These are phyloP conservation scores for Crocodylus rhombifer DNA, from an alignment of 2,797 vertebrate species.

Conservation along the genomic window DNA sequence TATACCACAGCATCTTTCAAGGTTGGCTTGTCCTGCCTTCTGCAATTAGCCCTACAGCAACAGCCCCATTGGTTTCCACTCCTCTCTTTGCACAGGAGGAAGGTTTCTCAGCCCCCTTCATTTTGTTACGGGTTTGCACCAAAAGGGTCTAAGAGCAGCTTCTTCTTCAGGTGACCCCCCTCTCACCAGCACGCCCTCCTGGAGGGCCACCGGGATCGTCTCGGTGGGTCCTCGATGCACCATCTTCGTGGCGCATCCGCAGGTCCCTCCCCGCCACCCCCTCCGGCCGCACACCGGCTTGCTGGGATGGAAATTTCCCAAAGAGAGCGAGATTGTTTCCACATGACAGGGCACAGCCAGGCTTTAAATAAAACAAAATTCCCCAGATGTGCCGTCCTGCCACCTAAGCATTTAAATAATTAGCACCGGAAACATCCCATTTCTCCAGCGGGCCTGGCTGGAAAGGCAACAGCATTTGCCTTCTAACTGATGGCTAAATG, in stretches of 20 bases:
- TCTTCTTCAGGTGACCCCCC: background rate
- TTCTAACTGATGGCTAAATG: conserved; percentile 59
- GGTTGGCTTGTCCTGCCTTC: background rate
- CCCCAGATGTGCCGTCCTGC: conserved; percentile 57
- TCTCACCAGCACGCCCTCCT: background rate
- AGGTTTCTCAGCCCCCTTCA: background rate
- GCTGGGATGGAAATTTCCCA: conserved; percentile 72
- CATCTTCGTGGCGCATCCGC: conserved; percentile 73
- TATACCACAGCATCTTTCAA: no score
- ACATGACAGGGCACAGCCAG: conserved; percentile 66
- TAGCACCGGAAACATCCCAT: conserved; percentile 57
- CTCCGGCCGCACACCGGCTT: conserved; percentile 68
- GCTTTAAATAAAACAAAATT: conserved; percentile 50
- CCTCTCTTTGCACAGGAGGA: background rate
- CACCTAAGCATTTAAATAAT: conserved; percentile 74
- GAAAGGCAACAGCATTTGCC: conserved; percentile 68
- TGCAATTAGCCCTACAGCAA: background rate
- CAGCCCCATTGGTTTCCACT: no score
- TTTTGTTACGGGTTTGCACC: background rate
- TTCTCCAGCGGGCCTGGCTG: conserved; percentile 21
- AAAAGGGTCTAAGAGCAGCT: conserved; percentile 33
- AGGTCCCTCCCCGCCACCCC: conserved; percentile 33
- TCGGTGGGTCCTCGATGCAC: conserved; percentile 41
- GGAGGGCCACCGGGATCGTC: conserved; percentile 54
- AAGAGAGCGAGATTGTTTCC: conserved; percentile 69